A percentile compares a stretch with the other conserved stretches of the same genome.
Conservation (phyloP, 2,113 vertebrate genomes). For the Mirza zaza region DNA sequence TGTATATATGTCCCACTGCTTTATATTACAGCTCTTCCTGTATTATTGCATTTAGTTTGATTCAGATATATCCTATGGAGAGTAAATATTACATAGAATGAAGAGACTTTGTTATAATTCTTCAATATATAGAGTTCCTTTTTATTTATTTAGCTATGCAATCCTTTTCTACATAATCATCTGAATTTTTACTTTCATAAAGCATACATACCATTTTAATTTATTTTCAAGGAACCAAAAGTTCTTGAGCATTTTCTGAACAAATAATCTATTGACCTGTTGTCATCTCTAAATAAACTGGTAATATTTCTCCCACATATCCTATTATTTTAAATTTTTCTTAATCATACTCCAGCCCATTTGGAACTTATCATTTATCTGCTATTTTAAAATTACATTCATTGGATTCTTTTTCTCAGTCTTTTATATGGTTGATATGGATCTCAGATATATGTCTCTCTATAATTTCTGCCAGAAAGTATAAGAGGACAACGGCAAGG, state of each 20-base stretch:
- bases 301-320: neutral
- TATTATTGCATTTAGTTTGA: slow-evolving; percentile 23
- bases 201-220: neutral
- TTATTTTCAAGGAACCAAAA: slow-evolving; percentile 11
- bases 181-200: slow-evolving; percentile 31
- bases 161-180: slow-evolving; percentile 6
- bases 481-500: neutral
- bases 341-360: neutral
- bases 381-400: slow-evolving; percentile 42
- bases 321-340: slow-evolving; percentile 6
- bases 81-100: neutral
- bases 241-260: slow-evolving; percentile 1
- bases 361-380: slow-evolving; percentile 32
- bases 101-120: slow-evolving; percentile 5
- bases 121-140: neutral
- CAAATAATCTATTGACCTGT: neutral
- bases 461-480: neutral
- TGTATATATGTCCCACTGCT: neutral
- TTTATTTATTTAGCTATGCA: neutral
- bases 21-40: neutral
- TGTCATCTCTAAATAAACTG: slow-evolving; percentile 13
- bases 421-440: neutral
- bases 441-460: neutral
- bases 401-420: neutral
- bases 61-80: neutral